Percentiles rank a stretch among this genome's conserved stretches.
Conservation (phyloP, 1,140 invertebrate species). For the Xylocopa sonorina region DNA sequence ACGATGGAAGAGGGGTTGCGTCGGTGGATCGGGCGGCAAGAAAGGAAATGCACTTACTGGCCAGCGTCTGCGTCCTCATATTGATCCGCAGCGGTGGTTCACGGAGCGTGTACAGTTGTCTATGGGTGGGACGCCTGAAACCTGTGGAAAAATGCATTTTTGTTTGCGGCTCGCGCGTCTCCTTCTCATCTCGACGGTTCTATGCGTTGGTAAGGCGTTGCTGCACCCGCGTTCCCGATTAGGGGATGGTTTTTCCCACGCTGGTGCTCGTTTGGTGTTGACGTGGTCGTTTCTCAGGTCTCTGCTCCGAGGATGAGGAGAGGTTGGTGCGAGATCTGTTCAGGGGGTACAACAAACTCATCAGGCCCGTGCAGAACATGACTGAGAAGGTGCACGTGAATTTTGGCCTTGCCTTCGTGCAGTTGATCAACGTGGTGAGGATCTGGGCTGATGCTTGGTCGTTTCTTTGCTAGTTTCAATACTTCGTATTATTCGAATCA, state of each 20-base stretch:
- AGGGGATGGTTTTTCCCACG: fast-evolving
- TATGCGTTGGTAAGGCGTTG: conserved; percentile 73
- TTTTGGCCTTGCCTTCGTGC: conserved; percentile 98
- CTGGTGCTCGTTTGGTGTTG: background rate
- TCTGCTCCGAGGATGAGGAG: conserved; percentile 97
- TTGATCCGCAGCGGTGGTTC: conserved; percentile 60
- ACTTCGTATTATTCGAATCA: too few species aligned
- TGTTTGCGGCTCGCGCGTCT: conserved; percentile 70
- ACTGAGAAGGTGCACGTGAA: conserved; percentile 97
- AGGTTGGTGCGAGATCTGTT: conserved; percentile 97
- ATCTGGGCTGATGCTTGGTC: background rate
- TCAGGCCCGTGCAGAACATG: conserved; percentile 98
- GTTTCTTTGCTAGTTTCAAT: too few species aligned
- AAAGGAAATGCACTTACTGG: conserved; percentile 60
- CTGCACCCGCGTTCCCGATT: background rate
- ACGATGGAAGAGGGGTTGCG: conserved; percentile 32
- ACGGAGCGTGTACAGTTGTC: conserved; percentile 44
- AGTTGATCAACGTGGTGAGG: conserved; percentile 98
- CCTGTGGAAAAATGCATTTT: conserved; percentile 76
- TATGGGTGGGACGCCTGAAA: conserved; percentile 61
- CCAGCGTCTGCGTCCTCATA: conserved; percentile 62
- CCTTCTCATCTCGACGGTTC: conserved; percentile 73
- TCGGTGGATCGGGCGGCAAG: conserved; percentile 44
- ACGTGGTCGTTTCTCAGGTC: conserved; percentile 78
- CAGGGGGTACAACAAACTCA: conserved; percentile 99